Base-by-base conservation (phyloP, 2,113 vertebrate species). In the Canis aureus region DNA sequence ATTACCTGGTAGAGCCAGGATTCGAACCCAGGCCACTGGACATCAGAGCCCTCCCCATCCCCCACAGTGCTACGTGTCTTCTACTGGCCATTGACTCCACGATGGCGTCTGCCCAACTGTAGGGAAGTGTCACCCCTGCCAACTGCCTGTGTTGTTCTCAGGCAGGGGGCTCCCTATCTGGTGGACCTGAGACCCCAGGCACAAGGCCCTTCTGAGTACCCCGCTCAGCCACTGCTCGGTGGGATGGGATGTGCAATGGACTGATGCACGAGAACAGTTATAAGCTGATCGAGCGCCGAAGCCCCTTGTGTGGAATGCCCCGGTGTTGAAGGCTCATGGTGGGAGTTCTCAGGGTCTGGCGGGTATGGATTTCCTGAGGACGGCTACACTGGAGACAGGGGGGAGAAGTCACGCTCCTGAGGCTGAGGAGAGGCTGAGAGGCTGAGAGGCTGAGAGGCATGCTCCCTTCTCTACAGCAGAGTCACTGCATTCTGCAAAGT, bases 401-500 rank as follows among this genome's bases (percentile, higher is more conserved):
- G 29, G 13, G 27, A 9, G 23, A n/a, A 17, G 11, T 64, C 22
- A 4, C 0, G 2, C 10, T 8, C 38, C 38, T 27, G 22, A 35
- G 35, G 15, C n/a, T 62, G 35, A 35, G 35, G 22, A 66, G 60
- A 49, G 51, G 53, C 19, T 51, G 12, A 49, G 55, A 55, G 43
- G 2, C 32, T 43, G 38, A 43, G 43, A 49, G 51, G 53, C 19
- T 49, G 9, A 49, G 55, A 55, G 43, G 1, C 25, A 2, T 0
- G 5, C 6, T 25, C 13, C 3, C 12, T 23, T 73, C 64, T 38
- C 57, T 16, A 19, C 12, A 10, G 12, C 11, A 19, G 29, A 4
- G 35, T 38, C 0, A 0, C 8, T 19, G 35, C 0, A 5, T 11
- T 3, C 15, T 17, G 4, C 11, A 12, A 16, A 53, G n/a, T 7